These are phyloP conservation scores for Turdus rufiventris DNA, from an alignment of 2,113 vertebrate genomes.

Conservation along the genomic window DNA sequence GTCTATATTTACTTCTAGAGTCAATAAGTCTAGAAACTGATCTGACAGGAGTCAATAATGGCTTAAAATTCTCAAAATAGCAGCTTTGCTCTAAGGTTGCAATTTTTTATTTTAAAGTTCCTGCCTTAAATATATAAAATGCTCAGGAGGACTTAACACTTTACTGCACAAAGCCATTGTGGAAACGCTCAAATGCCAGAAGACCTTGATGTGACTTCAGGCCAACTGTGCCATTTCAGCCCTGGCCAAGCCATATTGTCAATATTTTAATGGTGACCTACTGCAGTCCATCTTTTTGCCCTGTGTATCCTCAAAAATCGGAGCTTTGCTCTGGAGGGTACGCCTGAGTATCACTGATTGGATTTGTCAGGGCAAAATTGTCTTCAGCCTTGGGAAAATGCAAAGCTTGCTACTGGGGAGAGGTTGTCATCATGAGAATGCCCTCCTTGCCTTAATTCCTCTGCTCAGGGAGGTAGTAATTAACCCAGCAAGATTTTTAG, in stretches of 20 bases:
- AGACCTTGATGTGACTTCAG: not conserved
- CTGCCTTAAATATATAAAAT: conserved; percentile 42
- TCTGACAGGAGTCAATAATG: conserved; percentile 77
- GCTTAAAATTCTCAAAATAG: conserved; percentile 73
- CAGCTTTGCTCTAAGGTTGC: conserved; percentile 57
- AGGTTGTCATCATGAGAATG: not conserved
- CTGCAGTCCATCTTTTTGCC: not conserved
- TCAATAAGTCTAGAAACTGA: conserved; percentile 76
- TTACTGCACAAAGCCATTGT: not conserved
- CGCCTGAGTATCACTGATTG: not conserved
- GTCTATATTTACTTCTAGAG: conserved; percentile 75
- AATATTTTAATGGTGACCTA: conserved; percentile 42
- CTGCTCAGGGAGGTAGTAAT: conserved; percentile 12
- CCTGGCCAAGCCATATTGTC: not conserved
- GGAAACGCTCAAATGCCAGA: not conserved
- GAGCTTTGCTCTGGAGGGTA: not conserved
- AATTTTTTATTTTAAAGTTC: conserved; percentile 59
- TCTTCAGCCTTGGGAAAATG: conserved; percentile 14
- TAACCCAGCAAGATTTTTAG: not conserved
- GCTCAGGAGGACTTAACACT: conserved; percentile 31
- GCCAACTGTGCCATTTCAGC: conserved; percentile 28
- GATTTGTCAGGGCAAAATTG: conserved; percentile 19
- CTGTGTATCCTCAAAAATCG: not conserved
- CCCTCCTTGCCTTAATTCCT: not conserved
- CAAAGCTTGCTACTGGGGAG: not conserved